These are phyloP conservation scores for Oreochromis niloticus DNA, from an alignment of 2,113 vertebrate genomes.

Conservation along the genomic window DNA sequence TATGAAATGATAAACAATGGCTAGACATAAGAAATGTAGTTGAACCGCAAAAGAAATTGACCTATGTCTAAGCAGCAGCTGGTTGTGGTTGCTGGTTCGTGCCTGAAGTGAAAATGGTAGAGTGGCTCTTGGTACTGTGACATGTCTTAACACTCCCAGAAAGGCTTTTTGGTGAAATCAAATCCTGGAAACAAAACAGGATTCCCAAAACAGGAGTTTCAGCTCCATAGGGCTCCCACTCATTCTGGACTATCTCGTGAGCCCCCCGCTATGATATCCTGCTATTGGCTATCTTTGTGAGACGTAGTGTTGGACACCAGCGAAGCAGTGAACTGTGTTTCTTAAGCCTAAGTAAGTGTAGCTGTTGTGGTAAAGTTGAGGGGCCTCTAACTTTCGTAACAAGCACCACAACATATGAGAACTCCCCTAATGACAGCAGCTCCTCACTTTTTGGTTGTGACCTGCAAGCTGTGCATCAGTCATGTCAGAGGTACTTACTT, in stretches of 20 bases:
- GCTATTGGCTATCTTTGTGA: neutral
- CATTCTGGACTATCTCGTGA: neutral
- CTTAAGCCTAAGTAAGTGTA: neutral
- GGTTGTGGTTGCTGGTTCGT: neutral
- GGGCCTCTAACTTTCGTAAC: slow-evolving; percentile 29
- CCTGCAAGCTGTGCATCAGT: neutral
- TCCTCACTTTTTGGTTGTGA: neutral
- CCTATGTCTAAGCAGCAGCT: neutral
- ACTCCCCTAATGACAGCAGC: neutral
- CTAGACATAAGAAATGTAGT: neutral
- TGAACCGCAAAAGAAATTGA: neutral
- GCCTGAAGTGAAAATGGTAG: neutral
- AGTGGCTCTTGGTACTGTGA: neutral
- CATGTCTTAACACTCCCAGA: neutral
- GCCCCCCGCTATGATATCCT: neutral
- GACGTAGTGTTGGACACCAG: neutral
- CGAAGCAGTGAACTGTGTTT: neutral
- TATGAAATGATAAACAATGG: neutral
- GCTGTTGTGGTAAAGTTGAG: neutral
- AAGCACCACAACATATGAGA: neutral
- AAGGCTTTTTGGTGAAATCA: neutral
- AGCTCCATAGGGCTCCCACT: neutral
- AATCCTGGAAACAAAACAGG: neutral
- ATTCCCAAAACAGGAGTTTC: neutral
- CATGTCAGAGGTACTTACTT: neutral